Evolutionary conservation across 2,797 vertebrate species (phyloP).

Genomic region (Enteromius thamalakanensis): DNA sequence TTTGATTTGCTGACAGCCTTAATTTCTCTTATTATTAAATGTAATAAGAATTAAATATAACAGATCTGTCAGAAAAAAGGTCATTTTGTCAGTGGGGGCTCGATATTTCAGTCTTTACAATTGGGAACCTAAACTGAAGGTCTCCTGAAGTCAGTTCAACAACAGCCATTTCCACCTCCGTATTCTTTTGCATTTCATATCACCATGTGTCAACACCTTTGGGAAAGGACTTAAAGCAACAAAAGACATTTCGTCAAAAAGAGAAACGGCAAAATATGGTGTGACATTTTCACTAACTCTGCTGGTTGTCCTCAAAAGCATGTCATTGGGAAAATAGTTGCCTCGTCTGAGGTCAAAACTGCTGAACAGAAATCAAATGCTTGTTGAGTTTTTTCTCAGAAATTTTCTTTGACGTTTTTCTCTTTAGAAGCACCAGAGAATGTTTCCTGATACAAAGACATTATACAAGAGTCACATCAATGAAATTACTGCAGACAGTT

Average conservation of each 20-base stretch:
- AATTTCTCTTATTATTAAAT: constrained; percentile 56
- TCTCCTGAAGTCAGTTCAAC: constrained; percentile 10
- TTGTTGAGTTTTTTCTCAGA: not conserved
- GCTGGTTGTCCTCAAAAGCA: constrained; percentile 19
- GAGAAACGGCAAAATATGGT: constrained; percentile 5
- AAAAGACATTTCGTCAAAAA: constrained; percentile 27
- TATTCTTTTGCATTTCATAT: constrained; percentile 10
- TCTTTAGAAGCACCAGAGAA: not conserved
- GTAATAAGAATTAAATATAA: constrained; percentile 53
- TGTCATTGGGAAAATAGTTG: constrained; percentile 32
- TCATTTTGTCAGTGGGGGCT: constrained; percentile 45
- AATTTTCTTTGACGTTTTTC: not conserved
- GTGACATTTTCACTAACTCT: constrained; percentile 31
- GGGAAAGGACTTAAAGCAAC: constrained; percentile 15
- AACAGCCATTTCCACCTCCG: constrained; percentile 8
- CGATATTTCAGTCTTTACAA: not conserved
- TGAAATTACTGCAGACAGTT: not conserved
- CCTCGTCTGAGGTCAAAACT: constrained; percentile 16
- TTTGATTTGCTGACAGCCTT: constrained; percentile 60
- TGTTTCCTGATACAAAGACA: not conserved
- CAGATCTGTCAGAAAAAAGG: constrained; percentile 53
- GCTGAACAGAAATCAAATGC: constrained; percentile 34
- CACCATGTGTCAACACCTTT: constrained; percentile 16
- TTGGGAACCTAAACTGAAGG: not conserved
- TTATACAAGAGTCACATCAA: not conserved